phyloP scores from a whole-genome alignment of 2,888 invertebrate species.

The Stenodema calcarata region DNA sequence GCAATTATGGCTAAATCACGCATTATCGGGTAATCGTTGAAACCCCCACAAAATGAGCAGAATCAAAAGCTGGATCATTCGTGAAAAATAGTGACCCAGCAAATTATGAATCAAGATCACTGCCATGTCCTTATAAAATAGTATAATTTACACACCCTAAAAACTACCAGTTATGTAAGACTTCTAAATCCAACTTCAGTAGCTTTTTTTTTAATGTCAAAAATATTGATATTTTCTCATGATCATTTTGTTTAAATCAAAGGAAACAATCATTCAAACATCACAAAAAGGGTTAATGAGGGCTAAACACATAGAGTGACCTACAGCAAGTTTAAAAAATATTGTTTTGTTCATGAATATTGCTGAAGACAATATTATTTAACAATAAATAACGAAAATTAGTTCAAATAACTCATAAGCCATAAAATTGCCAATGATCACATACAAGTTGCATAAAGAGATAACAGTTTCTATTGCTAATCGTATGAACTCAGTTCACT shows the following conservation, averaged over 20 bases:
- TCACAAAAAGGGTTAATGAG: background rate
- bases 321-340: background rate
- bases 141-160: background rate
- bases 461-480: slow-evolving; percentile 7
- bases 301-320: background rate
- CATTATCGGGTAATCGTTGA: no score
- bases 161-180: background rate
- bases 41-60: background rate
- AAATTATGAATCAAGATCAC: background rate
- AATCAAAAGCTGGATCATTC: background rate
- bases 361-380: background rate
- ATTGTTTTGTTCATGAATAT: background rate
- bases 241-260: background rate
- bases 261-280: background rate
- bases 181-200: background rate
- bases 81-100: background rate
- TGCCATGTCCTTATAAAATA: background rate
- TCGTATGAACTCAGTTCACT: background rate
- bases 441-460: slow-evolving; percentile 4
- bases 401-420: background rate
- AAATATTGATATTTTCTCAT: background rate
- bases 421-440: background rate
- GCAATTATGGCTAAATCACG: no score
- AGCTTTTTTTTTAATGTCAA: background rate
- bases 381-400: background rate